A percentile compares a stretch with the other conserved stretches of the same genome.
phyloP scores from a whole-genome alignment of 2,888 invertebrate genomes.

The Nephrotoma appendiculata region DNA sequence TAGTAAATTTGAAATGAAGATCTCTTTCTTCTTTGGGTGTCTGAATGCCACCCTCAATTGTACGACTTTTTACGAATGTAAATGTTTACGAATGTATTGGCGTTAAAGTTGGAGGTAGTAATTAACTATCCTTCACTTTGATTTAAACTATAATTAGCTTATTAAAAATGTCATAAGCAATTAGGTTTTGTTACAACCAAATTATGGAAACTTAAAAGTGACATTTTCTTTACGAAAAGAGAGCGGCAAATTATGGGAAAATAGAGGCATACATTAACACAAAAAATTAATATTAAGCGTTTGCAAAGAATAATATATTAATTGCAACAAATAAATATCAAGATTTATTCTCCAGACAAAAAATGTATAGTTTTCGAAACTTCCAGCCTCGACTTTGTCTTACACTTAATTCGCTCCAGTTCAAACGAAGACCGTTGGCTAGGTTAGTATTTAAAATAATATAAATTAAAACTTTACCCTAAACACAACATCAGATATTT shows the following conservation, averaged over 20 bases:
- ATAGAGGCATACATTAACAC: not conserved
- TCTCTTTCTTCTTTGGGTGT: too few species aligned
- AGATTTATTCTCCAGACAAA: not conserved
- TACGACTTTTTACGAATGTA: too few species aligned
- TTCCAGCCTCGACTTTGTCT: not conserved
- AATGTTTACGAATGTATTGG: too few species aligned
- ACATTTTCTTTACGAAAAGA: too few species aligned
- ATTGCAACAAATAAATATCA: not conserved
- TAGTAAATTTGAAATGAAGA: too few species aligned
- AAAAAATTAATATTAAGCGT: not conserved
- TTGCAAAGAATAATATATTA: not conserved
- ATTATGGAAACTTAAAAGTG: too few species aligned
- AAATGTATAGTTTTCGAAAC: not conserved
- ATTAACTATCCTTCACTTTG: too few species aligned
- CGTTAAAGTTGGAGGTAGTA: too few species aligned
- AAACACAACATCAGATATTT: not conserved
- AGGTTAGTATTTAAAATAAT: not conserved
- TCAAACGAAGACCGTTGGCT: not conserved
- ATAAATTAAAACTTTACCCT: not conserved
- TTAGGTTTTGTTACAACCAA: too few species aligned
- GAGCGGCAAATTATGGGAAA: not conserved
- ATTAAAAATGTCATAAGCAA: too few species aligned
- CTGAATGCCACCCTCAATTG: too few species aligned
- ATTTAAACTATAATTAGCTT: too few species aligned
- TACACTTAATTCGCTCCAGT: not conserved